These are phyloP conservation scores for Oligia latruncula DNA, from an alignment of 2,888 invertebrate species.

Conservation along the genomic window DNA sequence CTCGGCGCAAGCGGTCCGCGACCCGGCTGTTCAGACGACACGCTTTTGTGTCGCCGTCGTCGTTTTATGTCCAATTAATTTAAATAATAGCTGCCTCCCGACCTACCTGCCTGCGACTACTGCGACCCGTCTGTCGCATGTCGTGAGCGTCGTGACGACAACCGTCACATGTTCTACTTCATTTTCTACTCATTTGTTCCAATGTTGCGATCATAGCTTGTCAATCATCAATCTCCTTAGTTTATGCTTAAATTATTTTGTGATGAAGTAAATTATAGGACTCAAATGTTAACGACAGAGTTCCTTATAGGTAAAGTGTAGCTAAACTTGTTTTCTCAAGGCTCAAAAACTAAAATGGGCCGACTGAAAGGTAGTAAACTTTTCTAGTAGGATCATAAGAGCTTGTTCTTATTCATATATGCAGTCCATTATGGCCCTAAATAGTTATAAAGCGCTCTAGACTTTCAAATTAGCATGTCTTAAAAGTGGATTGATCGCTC, in stretches of 20 bases:
- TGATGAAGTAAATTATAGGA: constrained; percentile 18
- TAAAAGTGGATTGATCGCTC: constrained; percentile 85
- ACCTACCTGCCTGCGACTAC: constrained; percentile 85
- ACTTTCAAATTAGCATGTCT: constrained; percentile 87
- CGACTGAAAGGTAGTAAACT: constrained; percentile 39
- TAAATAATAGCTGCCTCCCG: constrained; percentile 87
- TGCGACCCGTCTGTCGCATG: constrained; percentile 75
- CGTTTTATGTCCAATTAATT: constrained; percentile 89
- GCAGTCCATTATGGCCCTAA: constrained; percentile 73
- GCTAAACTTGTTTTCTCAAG: constrained; percentile 51
- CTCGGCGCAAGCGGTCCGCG: constrained; percentile 68
- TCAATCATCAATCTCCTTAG: constrained; percentile 21
- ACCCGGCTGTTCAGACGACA: constrained; percentile 79
- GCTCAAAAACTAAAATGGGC: constrained; percentile 44
- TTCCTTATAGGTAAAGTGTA: constrained; percentile 14
- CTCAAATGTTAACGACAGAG: constrained; percentile 28
- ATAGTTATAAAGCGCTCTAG: constrained; percentile 80
- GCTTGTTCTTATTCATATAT: constrained; percentile 74
- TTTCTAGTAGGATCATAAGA: constrained; percentile 50
- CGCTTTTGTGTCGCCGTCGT: constrained; percentile 80
- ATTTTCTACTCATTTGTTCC: constrained; percentile 45
- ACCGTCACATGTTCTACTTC: constrained; percentile 48
- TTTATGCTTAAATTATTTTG: background rate
- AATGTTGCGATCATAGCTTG: constrained; percentile 35
- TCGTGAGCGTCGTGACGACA: constrained; percentile 60